Percentiles rank a stretch among this genome's conserved stretches.
Conservation (phyloP, 2,888 invertebrate genomes). For the Lomographa bimaculata region DNA sequence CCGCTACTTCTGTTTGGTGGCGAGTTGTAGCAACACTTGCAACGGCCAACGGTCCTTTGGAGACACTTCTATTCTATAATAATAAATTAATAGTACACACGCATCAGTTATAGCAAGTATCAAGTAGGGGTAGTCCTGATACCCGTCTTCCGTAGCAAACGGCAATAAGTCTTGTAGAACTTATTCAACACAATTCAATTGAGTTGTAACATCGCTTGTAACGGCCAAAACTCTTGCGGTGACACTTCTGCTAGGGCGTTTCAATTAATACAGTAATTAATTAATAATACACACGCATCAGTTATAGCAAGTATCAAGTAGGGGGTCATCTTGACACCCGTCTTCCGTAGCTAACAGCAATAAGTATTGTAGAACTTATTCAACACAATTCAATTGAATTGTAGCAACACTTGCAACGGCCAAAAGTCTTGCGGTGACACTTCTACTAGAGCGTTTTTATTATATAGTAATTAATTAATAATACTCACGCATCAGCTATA, state of each 20-base stretch:
- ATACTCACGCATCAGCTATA: slow-evolving; percentile 87
- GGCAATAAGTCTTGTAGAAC: no score
- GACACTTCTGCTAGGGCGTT: no score
- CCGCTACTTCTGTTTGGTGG: no score
- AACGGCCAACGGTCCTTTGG: no score
- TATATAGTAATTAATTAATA: not conserved
- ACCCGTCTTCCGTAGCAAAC: slow-evolving; percentile 88
- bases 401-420: slow-evolving; percentile 90
- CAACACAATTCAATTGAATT: slow-evolving; percentile 94
- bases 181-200: no score
- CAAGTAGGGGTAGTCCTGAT: slow-evolving; percentile 92
- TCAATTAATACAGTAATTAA: no score
- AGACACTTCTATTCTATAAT: no score
- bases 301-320: slow-evolving; percentile 94
- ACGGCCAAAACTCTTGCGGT: no score
- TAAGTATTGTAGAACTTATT: no score
- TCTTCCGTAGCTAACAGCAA: slow-evolving; percentile 88
- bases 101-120: slow-evolving; percentile 93
- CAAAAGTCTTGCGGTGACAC: slow-evolving; percentile 87
- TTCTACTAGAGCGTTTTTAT: no score
- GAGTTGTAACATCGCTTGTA: no score
- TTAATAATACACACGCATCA: slow-evolving; percentile 78
- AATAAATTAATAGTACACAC: slow-evolving; percentile 43
- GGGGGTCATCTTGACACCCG: slow-evolving; percentile 89
- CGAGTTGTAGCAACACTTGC: no score